Evolutionary conservation across 2,113 vertebrate species (phyloP).

Genomic region (Eubucco bourcierii): DNA sequence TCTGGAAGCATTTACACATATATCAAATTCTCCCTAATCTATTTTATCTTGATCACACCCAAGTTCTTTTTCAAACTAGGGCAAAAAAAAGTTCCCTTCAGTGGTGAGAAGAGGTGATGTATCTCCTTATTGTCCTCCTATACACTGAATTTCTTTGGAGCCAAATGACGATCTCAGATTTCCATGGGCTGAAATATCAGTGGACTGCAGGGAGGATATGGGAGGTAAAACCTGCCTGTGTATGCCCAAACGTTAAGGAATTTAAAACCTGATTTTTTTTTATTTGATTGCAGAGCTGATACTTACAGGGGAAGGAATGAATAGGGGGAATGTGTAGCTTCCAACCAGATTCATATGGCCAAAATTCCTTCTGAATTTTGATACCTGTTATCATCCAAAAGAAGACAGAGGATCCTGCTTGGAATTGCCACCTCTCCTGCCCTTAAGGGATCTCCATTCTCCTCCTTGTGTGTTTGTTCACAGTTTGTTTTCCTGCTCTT

Average conservation of each 20-base stretch:
- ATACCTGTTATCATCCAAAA: background rate
- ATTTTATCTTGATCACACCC: slow-evolving; percentile 52
- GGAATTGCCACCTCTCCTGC: background rate
- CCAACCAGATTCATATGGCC: background rate
- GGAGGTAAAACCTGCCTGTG: background rate
- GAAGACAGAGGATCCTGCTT: background rate
- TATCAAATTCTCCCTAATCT: slow-evolving; percentile 60
- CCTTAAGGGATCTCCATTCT: background rate
- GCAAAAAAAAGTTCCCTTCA: slow-evolving; percentile 24
- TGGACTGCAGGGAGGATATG: background rate
- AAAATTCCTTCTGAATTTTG: background rate
- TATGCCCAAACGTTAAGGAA: background rate
- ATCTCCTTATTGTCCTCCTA: background rate
- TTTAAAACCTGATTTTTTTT: background rate
- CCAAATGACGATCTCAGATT: background rate
- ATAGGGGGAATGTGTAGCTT: background rate
- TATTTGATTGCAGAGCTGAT: background rate
- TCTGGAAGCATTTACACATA: background rate
- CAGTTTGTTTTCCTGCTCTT: background rate
- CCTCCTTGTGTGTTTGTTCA: background rate
- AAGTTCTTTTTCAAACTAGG: slow-evolving; percentile 36
- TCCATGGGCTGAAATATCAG: background rate
- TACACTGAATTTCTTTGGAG: background rate
- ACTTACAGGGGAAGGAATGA: background rate
- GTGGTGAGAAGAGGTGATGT: background rate